Evolutionary conservation across 2,113 vertebrate species (phyloP).

Genomic region (Protobothrops flavoviridis): DNA sequence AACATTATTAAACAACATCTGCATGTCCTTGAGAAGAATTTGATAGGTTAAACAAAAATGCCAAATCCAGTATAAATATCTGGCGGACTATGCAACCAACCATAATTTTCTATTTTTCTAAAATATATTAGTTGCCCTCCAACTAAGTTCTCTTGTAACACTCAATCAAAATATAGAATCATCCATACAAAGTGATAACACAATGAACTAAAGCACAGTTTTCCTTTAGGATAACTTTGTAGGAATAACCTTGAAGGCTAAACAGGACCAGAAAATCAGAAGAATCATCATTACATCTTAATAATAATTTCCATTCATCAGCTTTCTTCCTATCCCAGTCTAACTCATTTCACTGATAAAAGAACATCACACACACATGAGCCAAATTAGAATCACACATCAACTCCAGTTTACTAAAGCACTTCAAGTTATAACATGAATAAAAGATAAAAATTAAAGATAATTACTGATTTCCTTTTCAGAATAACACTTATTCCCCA

Average conservation of each 20-base stretch:
- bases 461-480: not conserved
- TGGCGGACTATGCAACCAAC: not conserved
- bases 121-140: not conserved
- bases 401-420: not conserved
- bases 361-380: not conserved
- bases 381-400: too few relatives aligned
- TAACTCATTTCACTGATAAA: not conserved
- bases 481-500: not conserved
- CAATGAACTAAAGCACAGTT: not conserved
- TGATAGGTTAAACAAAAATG: not conserved
- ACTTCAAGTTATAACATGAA: not conserved
- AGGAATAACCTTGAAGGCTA: not conserved
- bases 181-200: not conserved
- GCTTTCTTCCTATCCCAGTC: not conserved
- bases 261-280: not conserved
- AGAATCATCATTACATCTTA: not conserved
- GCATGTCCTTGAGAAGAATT: not conserved
- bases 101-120: not conserved
- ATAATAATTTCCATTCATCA: not conserved
- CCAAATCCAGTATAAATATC: not conserved
- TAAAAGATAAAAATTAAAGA: not conserved
- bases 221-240: not conserved
- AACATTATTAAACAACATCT: not conserved
- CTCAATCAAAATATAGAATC: not conserved
- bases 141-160: not conserved